Conservation (phyloP, 2,113 vertebrate species). For the Acanthisitta chloris region DNA sequence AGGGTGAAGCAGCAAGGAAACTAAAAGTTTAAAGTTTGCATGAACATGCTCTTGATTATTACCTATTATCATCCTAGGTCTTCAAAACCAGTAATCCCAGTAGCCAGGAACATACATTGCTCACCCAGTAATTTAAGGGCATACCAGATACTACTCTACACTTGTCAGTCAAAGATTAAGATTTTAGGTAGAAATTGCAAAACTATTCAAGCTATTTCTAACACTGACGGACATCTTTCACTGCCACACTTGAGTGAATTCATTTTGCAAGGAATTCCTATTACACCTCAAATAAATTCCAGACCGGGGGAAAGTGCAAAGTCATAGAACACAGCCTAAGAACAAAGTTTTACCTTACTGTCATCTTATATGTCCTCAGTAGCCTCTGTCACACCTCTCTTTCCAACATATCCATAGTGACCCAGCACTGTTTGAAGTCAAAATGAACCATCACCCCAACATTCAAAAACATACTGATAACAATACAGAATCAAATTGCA, state of each 20-base stretch:
- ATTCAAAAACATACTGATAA: background rate
- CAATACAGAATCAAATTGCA: background rate
- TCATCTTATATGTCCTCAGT: background rate
- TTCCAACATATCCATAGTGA: background rate
- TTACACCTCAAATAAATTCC: background rate
- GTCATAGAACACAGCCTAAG: background rate
- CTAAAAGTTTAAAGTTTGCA: background rate
- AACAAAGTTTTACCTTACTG: background rate
- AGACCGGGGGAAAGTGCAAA: background rate
- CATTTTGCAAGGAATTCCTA: background rate
- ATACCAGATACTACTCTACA: background rate
- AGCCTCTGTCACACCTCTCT: background rate
- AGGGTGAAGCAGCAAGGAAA: background rate
- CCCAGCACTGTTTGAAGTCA: background rate
- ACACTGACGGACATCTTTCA: background rate
- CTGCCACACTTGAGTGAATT: background rate
- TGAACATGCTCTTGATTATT: background rate
- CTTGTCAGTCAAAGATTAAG: background rate
- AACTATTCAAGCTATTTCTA: background rate
- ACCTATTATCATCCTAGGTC: background rate
- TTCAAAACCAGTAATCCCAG: background rate
- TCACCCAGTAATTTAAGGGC: background rate
- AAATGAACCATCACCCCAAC: background rate
- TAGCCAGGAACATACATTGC: background rate
- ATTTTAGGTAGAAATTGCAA: background rate